Conservation (phyloP, 2,888 invertebrate genomes). For the Tetheella fluctuosa region DNA sequence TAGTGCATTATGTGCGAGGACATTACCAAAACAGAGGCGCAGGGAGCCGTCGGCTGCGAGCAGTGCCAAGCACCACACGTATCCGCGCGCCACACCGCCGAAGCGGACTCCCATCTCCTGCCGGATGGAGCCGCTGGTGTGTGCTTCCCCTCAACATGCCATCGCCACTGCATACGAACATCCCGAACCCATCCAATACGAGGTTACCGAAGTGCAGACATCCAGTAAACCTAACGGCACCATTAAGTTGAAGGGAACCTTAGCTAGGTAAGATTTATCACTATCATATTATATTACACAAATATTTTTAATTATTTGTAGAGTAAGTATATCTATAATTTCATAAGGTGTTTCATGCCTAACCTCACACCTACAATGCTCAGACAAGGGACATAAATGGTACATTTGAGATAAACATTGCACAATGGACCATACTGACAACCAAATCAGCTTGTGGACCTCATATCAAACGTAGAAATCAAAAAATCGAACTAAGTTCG, state of each 20-base stretch:
- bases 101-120: constrained; percentile 69
- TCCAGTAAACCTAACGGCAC: constrained; percentile 54
- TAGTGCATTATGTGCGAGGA: constrained; percentile 75
- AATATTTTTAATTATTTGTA: too few species aligned
- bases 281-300: not conserved
- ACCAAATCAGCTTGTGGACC: too few species aligned
- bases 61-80: constrained; percentile 71
- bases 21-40: constrained; percentile 77
- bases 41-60: constrained; percentile 56
- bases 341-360: too few species aligned
- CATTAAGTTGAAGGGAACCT: constrained; percentile 66
- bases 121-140: constrained; percentile 66
- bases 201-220: constrained; percentile 33
- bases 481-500: too few species aligned
- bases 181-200: constrained; percentile 49
- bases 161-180: constrained; percentile 47
- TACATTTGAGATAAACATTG: too few species aligned
- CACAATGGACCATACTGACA: too few species aligned
- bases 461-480: too few species aligned
- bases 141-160: constrained; percentile 49
- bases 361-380: too few species aligned
- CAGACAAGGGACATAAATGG: too few species aligned
- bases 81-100: constrained; percentile 69
- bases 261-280: constrained; percentile 65
- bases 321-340: too few species aligned